Evolutionary conservation across 2,797 vertebrate genomes (phyloP).

Genomic region (Alcedo quadribrachys): DNA sequence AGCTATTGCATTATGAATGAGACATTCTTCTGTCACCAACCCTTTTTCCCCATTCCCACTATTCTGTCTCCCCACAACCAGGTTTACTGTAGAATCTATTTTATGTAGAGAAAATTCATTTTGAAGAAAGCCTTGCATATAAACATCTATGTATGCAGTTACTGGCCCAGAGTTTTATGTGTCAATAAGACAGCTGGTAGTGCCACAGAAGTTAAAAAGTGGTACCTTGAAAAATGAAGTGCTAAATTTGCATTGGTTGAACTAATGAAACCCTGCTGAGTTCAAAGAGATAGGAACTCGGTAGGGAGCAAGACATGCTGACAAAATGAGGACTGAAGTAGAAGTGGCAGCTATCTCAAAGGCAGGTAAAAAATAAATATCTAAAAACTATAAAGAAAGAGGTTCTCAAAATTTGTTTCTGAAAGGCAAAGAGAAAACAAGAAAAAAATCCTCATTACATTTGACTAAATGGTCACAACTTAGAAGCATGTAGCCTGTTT

Average conservation of each 20-base stretch:
- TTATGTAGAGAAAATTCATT: not conserved
- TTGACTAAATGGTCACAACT: not conserved
- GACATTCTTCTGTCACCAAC: not conserved
- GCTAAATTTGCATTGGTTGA: not conserved
- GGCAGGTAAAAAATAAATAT: not conserved
- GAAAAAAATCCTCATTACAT: not conserved
- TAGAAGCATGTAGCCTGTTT: not conserved
- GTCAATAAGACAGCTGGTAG: not conserved
- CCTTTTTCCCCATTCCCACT: not conserved
- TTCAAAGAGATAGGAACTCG: not conserved
- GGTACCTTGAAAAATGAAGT: not conserved
- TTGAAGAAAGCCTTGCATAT: not conserved
- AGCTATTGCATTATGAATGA: not conserved
- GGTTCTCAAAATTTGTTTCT: not conserved
- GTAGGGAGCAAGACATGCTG: not conserved
- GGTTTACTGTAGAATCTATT: not conserved
- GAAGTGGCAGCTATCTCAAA: not conserved
- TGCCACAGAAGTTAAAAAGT: not conserved
- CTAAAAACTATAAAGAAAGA: not conserved
- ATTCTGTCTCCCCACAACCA: not conserved
- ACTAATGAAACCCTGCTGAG: not conserved
- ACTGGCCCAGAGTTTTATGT: not conserved
- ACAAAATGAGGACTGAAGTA: not conserved
- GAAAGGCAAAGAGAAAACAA: not conserved
- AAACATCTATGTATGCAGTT: not conserved